A percentile compares a stretch with the other conserved stretches of the same genome.
Evolutionary conservation across 2,113 vertebrate genomes (phyloP).

Genomic region (Bos indicus): DNA sequence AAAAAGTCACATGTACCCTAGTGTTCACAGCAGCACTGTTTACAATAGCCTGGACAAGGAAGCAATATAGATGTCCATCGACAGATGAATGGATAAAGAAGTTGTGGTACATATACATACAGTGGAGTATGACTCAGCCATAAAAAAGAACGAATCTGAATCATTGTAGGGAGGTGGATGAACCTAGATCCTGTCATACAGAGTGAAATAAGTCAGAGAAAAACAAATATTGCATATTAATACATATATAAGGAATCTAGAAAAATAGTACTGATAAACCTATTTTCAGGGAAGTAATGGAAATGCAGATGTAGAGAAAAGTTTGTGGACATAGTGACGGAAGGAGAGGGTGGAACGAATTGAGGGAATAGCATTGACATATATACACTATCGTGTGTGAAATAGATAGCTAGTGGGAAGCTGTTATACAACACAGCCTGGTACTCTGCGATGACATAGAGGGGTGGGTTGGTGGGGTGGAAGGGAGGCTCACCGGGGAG

Average conservation of each 20-base stretch:
- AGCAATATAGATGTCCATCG: neutral
- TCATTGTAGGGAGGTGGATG: neutral
- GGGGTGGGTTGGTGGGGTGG: neutral
- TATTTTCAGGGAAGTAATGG: neutral
- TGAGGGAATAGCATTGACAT: neutral
- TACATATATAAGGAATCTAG: neutral
- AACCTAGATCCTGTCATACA: neutral
- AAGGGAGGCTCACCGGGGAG: neutral
- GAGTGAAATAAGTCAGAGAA: neutral
- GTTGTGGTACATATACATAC: neutral
- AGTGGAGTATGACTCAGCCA: neutral
- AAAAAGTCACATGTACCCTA: neutral
- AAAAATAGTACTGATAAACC: neutral
- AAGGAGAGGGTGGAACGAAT: neutral
- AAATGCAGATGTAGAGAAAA: neutral
- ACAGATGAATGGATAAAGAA: neutral
- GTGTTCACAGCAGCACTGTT: neutral
- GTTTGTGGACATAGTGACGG: neutral
- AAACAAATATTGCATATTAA: neutral
- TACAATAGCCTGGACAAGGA: neutral
- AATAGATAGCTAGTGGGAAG: neutral
- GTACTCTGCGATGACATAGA: neutral
- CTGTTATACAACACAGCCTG: neutral
- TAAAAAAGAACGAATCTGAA: neutral
- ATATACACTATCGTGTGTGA: neutral